Evolutionary conservation across 2,888 invertebrate genomes (phyloP), one percentile per base, ranked within the genome.

Genomic region (Alviniconcha strummeri): DNA sequence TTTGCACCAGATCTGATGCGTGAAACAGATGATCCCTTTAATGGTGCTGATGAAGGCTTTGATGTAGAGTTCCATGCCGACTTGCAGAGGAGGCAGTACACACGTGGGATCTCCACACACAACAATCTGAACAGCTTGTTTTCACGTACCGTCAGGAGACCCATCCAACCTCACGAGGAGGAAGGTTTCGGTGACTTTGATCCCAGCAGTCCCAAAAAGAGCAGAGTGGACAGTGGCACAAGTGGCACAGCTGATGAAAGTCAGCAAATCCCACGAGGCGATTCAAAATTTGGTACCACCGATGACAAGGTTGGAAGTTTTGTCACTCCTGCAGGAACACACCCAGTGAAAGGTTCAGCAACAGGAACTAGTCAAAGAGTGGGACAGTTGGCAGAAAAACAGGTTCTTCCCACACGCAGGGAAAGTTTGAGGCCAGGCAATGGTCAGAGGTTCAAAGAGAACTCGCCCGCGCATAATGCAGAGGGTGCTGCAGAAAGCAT

Each of bases 91-190:
- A 78, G 72, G 36, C 67, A 75, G 13, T 84, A 82, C 71, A 64
- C 81, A 9, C 78, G 83, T 17, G 83, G 76, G 15, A 86, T 85
- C 17, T 83, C 75, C n/a, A 80, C 83, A 54, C 77, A 75, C 19
- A 83, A 84, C 64, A 83, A 81, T 57, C n/a, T 56, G 36, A 84
- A 85, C 56, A 80, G 80, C 56, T 76, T 86, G 56, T 80, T 82
- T 17, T 86, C 86, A 57, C 82, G 81, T 57, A 83, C 79, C 57
- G 85, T 86, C 7, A 83, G 84, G 57, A 81, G 83, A 78, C 85
- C 82, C 55, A 56, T 57, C 74, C 57, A n/a, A 17, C 17, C 75
- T 57, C 67, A 5, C 36, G n/a, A 64, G 11, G 13, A 54, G 13
- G 71, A 55, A 56, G 56, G 72, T 11, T 15, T 15, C 4, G 19